Conservation (phyloP, 2,888 invertebrate genomes). For the Nomada goodeniana region DNA sequence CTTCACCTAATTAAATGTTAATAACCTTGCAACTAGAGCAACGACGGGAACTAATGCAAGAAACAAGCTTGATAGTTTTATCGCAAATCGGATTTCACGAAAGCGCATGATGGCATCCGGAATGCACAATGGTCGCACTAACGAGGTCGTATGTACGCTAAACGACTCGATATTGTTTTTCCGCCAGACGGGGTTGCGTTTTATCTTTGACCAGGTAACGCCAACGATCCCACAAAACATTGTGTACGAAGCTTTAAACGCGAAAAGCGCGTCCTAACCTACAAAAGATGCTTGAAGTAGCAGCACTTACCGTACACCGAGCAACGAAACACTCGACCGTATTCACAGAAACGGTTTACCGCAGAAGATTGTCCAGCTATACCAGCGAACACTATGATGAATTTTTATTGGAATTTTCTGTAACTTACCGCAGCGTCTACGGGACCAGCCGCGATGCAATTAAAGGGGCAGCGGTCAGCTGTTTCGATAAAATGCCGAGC, state of each 20-base stretch:
- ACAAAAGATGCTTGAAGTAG: conserved; percentile 58
- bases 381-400: conserved; percentile 32
- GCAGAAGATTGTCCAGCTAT: conserved; percentile 31
- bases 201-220: not conserved
- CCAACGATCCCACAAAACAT: conserved; percentile 2
- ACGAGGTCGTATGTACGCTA: not conserved
- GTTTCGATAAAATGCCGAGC: conserved; percentile 63
- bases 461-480: conserved; percentile 73
- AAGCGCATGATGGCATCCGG: not conserved
- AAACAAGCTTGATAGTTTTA: not conserved
- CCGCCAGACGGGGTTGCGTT: not conserved
- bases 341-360: conserved; percentile 46
- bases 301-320: conserved; percentile 53
- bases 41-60: conserved; percentile 1
- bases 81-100: conserved; percentile 15
- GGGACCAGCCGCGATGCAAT: conserved; percentile 55
- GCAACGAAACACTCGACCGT: conserved; percentile 49
- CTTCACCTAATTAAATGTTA: conserved; percentile 5
- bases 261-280: conserved; percentile 68
- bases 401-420: conserved; percentile 20
- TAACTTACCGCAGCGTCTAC: conserved; percentile 54
- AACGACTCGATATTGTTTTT: not conserved
- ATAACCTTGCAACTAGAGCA: not conserved
- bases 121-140: not conserved
- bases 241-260: conserved; percentile 57